Evolutionary conservation across 2,888 invertebrate species (phyloP).

Genomic region (Napeogenes sylphis): DNA sequence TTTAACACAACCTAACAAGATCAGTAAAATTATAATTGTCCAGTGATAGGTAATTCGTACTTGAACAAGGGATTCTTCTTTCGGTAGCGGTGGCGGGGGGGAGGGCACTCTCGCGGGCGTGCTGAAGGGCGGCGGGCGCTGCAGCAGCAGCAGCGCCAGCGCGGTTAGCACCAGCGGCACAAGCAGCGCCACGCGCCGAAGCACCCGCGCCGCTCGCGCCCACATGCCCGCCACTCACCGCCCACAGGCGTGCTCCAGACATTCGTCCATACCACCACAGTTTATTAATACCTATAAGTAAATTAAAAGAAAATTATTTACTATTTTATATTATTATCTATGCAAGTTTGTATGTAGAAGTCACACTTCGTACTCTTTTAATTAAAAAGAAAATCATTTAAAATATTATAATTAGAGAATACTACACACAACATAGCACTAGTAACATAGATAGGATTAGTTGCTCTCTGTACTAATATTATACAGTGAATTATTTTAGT

Average conservation of each 20-base stretch:
- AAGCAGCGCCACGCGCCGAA: slow-evolving; percentile 69
- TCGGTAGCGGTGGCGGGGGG: slow-evolving; percentile 37
- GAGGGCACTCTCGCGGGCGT: slow-evolving; percentile 42
- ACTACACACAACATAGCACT: too few relatives aligned
- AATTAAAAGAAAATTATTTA: background rate
- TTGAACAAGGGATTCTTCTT: slow-evolving; percentile 43
- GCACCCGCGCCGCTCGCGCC: slow-evolving; percentile 60
- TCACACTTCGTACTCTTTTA: too few relatives aligned
- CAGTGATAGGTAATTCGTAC: slow-evolving; percentile 27
- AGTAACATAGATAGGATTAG: too few relatives aligned
- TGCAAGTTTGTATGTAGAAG: too few relatives aligned
- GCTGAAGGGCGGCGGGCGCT: slow-evolving; percentile 57
- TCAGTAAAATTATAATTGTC: too few relatives aligned
- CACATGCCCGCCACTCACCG: slow-evolving; percentile 49
- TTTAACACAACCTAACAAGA: too few relatives aligned
- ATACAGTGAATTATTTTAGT: too few relatives aligned
- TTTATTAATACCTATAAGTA: background rate
- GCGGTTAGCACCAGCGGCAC: slow-evolving; percentile 73
- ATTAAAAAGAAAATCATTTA: too few relatives aligned
- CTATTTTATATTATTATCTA: too few relatives aligned
- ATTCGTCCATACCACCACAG: slow-evolving; percentile 16
- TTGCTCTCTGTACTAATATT: too few relatives aligned
- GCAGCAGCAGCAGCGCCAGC: slow-evolving; percentile 71
- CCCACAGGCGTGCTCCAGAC: slow-evolving; percentile 18
- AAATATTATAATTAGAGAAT: too few relatives aligned